Conservation (phyloP, 1,140 invertebrate genomes). For the Drosophila bifasciata region DNA sequence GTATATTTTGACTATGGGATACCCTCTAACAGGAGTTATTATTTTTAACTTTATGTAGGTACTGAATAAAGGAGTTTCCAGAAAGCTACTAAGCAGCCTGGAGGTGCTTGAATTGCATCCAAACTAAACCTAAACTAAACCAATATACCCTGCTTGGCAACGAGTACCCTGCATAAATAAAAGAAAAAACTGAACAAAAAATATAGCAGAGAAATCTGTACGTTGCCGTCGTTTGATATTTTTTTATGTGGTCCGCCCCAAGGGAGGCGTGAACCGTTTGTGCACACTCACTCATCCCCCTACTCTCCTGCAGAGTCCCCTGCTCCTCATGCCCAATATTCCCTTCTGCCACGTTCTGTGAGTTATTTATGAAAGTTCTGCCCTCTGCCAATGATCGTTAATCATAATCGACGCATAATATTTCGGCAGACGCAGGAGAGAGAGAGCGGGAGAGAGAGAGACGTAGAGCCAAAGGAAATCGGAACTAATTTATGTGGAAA, state of each 20-base stretch:
- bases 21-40: too few species aligned
- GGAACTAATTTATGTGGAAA: conserved; percentile 82
- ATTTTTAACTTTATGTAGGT: too few species aligned
- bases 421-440: conserved; percentile 52
- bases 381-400: conserved; percentile 69
- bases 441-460: neutral
- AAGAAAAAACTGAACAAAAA: conserved; percentile 9
- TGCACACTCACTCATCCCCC: conserved; percentile 63
- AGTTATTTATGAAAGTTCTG: conserved; percentile 55
- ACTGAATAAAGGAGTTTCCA: too few species aligned
- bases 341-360: conserved; percentile 16
- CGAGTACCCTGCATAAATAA: too few species aligned
- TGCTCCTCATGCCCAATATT: too few species aligned
- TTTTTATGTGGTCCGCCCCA: conserved; percentile 40
- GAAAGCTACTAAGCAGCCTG: too few species aligned
- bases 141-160: too few species aligned
- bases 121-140: too few species aligned
- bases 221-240: conserved; percentile 36
- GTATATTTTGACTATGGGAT: too few species aligned
- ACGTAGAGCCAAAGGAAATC: conserved; percentile 40
- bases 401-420: conserved; percentile 82
- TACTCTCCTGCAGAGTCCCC: conserved; percentile 3
- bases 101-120: too few species aligned
- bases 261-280: conserved; percentile 48
- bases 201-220: conserved; percentile 18